Conservation (phyloP, 2,797 vertebrate genomes). For the Telmatherina bonti region DNA sequence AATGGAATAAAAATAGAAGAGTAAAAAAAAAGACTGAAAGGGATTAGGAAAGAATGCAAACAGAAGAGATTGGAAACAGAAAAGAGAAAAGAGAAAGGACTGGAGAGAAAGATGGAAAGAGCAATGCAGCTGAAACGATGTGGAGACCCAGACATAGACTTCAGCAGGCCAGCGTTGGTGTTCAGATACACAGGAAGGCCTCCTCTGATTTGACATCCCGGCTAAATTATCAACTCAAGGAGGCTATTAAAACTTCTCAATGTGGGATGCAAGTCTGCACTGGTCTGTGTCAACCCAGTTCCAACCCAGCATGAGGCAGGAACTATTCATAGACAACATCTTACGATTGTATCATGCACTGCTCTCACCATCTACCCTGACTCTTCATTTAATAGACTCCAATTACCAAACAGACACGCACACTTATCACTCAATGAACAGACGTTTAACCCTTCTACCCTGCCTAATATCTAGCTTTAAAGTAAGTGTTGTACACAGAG, state of each 20-base stretch:
- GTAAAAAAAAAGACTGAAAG: constrained; percentile 36
- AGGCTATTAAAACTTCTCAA: constrained; percentile 62
- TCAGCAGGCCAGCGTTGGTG: constrained; percentile 22
- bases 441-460: constrained; percentile 20
- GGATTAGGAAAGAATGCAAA: constrained; percentile 40
- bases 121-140: constrained; percentile 11
- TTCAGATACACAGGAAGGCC: constrained; percentile 60
- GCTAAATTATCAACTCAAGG: constrained; percentile 66
- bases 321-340: constrained; percentile 72
- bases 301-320: constrained; percentile 48
- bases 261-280: constrained; percentile 60
- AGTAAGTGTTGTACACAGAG: constrained; percentile 50
- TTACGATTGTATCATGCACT: constrained; percentile 25
- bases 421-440: constrained; percentile 74
- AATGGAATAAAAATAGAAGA: constrained; percentile 39
- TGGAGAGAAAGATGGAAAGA: constrained; percentile 2
- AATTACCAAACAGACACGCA: constrained; percentile 43
- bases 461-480: constrained; percentile 60
- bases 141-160: constrained; percentile 13
- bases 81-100: constrained; percentile 18
- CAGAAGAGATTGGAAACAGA: constrained; percentile 46
- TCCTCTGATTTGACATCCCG: constrained; percentile 62
- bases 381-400: constrained; percentile 54
- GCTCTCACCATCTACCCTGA: constrained; percentile 49
- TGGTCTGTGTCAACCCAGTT: constrained; percentile 48